These are phyloP conservation scores for Petaurus breviceps DNA, from an alignment of 2,113 vertebrate species.

Conservation along the genomic window DNA sequence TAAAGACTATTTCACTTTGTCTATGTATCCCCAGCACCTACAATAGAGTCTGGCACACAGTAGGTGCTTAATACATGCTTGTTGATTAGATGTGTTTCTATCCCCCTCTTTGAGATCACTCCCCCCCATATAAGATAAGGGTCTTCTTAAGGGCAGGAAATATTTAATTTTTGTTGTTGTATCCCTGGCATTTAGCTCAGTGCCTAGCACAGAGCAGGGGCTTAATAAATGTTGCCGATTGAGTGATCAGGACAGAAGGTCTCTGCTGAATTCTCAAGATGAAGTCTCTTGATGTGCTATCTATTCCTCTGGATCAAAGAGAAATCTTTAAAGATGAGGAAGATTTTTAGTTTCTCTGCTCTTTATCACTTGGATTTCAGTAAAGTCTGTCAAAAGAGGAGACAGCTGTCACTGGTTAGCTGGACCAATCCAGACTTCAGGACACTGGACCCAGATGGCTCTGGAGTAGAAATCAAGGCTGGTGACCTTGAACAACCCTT, in stretches of 20 bases:
- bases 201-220: neutral
- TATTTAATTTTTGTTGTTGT: neutral
- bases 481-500: too few relatives aligned
- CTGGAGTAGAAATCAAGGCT: too few relatives aligned
- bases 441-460: too few relatives aligned
- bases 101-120: neutral
- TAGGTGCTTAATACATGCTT: neutral
- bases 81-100: neutral
- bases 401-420: neutral
- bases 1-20: neutral
- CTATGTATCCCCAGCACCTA: neutral
- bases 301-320: neutral
- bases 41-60: neutral
- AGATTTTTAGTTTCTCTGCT: neutral
- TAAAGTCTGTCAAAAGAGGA: neutral
- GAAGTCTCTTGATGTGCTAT: neutral
- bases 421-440: neutral
- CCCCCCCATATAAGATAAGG: neutral
- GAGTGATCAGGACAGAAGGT: neutral
- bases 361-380: neutral
- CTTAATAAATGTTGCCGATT: neutral
- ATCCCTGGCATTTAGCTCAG: neutral
- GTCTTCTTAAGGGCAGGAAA: neutral
- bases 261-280: neutral
- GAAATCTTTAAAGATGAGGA: neutral